Conservation (phyloP, 2,888 invertebrate genomes). For the Caenorhabditis sp. region DNA sequence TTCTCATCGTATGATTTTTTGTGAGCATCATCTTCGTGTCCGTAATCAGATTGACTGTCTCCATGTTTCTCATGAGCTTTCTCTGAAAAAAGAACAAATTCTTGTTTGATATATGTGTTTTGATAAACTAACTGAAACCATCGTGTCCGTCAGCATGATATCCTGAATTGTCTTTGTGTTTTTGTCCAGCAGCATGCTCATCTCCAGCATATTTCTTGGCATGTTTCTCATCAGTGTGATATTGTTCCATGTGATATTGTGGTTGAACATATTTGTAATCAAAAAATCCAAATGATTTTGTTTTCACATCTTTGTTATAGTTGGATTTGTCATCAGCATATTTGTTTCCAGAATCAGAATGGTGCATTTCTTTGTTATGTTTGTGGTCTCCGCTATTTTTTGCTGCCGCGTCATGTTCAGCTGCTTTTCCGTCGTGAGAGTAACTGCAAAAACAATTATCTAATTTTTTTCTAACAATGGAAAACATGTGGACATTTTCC, state of each 20-base stretch:
- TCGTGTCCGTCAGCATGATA: slow-evolving; percentile 44
- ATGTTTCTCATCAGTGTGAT: slow-evolving; percentile 64
- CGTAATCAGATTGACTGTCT: slow-evolving; percentile 47
- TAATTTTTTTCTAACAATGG: too few relatives aligned
- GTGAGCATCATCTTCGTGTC: slow-evolving; percentile 55
- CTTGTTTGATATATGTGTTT: not conserved
- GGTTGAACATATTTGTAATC: slow-evolving; percentile 64
- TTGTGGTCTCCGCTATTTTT: slow-evolving; percentile 46
- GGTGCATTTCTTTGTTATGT: slow-evolving; percentile 45
- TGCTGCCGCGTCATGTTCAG: slow-evolving; percentile 43
- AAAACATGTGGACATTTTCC: too few relatives aligned
- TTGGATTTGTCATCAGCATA: slow-evolving; percentile 50
- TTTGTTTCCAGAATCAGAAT: slow-evolving; percentile 48
- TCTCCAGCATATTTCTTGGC: slow-evolving; percentile 59
- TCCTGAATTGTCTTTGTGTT: slow-evolving; percentile 49
- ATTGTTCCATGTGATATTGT: slow-evolving; percentile 64
- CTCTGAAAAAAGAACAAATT: slow-evolving; percentile 29
- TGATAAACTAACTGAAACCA: slow-evolving; percentile 38
- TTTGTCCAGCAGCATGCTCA: slow-evolving; percentile 52
- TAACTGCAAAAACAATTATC: too few relatives aligned
- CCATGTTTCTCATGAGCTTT: slow-evolving; percentile 50
- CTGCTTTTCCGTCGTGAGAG: slow-evolving; percentile 38
- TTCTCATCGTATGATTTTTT: slow-evolving; percentile 45
- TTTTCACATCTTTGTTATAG: slow-evolving; percentile 61
- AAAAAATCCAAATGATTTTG: slow-evolving; percentile 63